Base-by-base conservation (phyloP, 2,113 vertebrate genomes). In the Thalassoma bifasciatum region DNA sequence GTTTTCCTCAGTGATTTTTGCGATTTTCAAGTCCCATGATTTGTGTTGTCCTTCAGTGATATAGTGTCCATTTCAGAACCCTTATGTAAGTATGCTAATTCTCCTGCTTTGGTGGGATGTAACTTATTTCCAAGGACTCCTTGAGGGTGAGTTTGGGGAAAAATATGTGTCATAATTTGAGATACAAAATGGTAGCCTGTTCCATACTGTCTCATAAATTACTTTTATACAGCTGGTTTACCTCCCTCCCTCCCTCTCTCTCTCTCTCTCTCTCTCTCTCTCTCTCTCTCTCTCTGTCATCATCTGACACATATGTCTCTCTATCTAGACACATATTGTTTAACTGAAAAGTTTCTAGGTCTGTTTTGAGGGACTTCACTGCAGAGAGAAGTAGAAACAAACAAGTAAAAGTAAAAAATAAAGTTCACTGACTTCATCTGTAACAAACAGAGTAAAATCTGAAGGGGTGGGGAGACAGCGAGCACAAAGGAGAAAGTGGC, bases 11-110 rank as follows among this genome's bases (percentile, higher is more conserved):
- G n/a, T n/a, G n/a, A n/a, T n/a, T n/a, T n/a, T n/a, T n/a, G n/a
- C n/a, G n/a, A n/a, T n/a, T n/a, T n/a, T n/a, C n/a, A n/a, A n/a
- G n/a, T n/a, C n/a, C n/a, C n/a, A n/a, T n/a, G n/a, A n/a, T n/a
- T n/a, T n/a, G n/a, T n/a, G 56, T 58, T 61, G 58, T 71, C 70
- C 60, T 65, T 42, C 68, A 22, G 40, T 77, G 21, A 38, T 66
- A 17, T 19, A 11, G 44, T 53, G 57, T 4, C 54, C 68, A 67
- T 67, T 82, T 72, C 22, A 60, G 14, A 57, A 56, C 61, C 38
- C 44, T 81, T 67, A 72, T n/a, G 30, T 80, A 83, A 84, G 61
- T 81, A 80, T 81, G 78, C 66, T 72, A 85, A 87, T 88, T 36
- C 26, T 10, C 23, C 24, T 52, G 30, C 61, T 60, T 79, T 62